Evolutionary conservation across 1,140 invertebrate species (phyloP).

Genomic region (Penaeus japonicus): DNA sequence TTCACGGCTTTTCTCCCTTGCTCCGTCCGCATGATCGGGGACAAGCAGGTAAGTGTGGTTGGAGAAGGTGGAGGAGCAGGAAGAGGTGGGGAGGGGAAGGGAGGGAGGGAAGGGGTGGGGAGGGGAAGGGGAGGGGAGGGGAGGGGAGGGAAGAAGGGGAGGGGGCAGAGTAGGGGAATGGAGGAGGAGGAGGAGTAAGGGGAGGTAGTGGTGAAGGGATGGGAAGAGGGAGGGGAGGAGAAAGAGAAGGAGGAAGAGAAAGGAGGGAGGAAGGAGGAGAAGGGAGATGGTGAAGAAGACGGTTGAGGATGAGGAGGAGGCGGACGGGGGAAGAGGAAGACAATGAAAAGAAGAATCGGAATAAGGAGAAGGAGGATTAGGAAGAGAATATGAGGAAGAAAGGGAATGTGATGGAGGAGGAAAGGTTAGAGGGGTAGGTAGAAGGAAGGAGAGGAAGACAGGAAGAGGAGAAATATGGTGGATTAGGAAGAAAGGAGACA

Average conservation of each 20-base stretch:
- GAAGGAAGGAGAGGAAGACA: background rate
- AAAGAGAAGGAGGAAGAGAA: background rate
- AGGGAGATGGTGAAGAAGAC: background rate
- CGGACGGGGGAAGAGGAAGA: background rate
- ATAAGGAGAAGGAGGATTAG: background rate
- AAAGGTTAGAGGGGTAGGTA: background rate
- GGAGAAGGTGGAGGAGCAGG: no score
- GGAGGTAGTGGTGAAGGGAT: background rate
- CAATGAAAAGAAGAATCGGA: background rate
- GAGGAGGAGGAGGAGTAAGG: background rate
- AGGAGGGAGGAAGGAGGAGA: background rate
- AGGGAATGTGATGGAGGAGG: no score
- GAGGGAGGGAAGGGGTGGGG: background rate
- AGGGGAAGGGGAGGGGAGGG: no score
- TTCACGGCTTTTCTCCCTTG: conserved; percentile 85
- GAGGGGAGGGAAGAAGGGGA: background rate
- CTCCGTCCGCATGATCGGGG: conserved; percentile 74
- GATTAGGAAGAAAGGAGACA: background rate
- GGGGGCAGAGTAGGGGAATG: no score
- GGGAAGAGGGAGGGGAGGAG: no score
- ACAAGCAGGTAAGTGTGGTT: conserved; percentile 69
- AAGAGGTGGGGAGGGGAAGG: no score
- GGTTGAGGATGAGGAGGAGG: background rate
- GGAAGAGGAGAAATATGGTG: background rate
- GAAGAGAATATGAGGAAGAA: no score